Evolutionary conservation across 2,888 invertebrate genomes (phyloP).

Genomic region (Adineta ricciae): DNA sequence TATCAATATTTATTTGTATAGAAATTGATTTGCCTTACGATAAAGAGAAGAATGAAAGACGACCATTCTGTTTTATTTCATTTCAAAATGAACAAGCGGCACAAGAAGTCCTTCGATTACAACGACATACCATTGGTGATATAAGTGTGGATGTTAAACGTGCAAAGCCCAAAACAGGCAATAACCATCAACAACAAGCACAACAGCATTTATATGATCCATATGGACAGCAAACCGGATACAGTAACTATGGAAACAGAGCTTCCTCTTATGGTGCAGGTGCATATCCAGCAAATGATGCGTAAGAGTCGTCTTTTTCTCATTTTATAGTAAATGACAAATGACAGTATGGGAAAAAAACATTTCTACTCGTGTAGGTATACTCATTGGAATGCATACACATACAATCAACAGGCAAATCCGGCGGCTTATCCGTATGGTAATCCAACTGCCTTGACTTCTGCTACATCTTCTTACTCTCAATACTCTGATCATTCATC

Average conservation of each 20-base stretch:
- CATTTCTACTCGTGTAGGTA: background rate
- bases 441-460: background rate
- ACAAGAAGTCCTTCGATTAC: slow-evolving; percentile 4
- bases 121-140: background rate
- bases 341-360: too few relatives aligned
- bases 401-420: background rate
- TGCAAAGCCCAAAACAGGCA: background rate
- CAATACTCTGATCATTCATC: background rate
- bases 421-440: background rate
- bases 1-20: background rate
- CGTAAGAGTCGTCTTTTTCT: background rate
- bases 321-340: too few relatives aligned
- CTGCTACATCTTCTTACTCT: background rate
- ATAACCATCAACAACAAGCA: background rate
- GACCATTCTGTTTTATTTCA: slow-evolving; percentile 20
- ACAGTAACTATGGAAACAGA: background rate
- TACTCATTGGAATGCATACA: background rate
- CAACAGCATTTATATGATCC: background rate
- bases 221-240: background rate
- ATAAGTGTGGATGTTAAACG: slow-evolving; percentile 15
- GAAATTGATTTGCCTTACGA: slow-evolving; percentile 4
- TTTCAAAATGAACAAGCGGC: slow-evolving; percentile 19
- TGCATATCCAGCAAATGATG: background rate
- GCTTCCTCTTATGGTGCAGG: background rate
- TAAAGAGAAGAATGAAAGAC: slow-evolving; percentile 17